Evolutionary conservation across 2,113 vertebrate species (phyloP), one percentile per base, ranked within the genome.

Genomic region (Oreotragus oreotragus): DNA sequence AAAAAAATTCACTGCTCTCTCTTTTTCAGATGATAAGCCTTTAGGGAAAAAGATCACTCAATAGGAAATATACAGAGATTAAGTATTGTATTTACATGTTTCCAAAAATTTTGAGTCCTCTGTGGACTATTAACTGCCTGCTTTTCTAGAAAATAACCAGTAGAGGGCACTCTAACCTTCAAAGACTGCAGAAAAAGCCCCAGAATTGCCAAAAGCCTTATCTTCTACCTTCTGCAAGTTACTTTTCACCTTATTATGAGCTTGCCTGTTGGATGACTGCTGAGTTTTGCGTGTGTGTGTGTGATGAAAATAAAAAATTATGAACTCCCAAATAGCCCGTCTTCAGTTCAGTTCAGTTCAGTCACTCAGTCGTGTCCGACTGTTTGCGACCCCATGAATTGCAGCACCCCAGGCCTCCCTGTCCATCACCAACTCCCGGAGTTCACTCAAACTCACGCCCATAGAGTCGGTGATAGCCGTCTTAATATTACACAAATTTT

Each of bases 131-230:
- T 25, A 45, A 39, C 3, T 81, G 47, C 36, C 14, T 28, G 30
- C 4, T 28, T 91, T 86, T 97, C 77, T 60, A 21, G 36, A 91
- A 58, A 4, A 39, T 4, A 36, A 70, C 84, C 98, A 95, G 64
- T 92, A 98, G 98, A 96, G 98, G 97, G 94, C 95, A 55, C 73
- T 80, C 84, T 90, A 80, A 43, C 66, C 73, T 73, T 83, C 76
- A 45, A 2, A 91, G 79, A 88, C 14, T 9, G 17, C 17, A 27
- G 64, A 43, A 96, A 70, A 55, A 6, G 3, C 43, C 30, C 1
- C 6, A 4, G 14, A 45, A 28, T 86, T 23, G 11, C 6, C 43
- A 79, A 19, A 86, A 86, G 21, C n/a, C 51, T 83, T 62, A 53
- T 66, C 23, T 86, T 87, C 47, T 79, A 85, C 15, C 30, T 80